Evolutionary conservation across 2,888 invertebrate genomes (phyloP).

Genomic region (Watsonalla cultraria): DNA sequence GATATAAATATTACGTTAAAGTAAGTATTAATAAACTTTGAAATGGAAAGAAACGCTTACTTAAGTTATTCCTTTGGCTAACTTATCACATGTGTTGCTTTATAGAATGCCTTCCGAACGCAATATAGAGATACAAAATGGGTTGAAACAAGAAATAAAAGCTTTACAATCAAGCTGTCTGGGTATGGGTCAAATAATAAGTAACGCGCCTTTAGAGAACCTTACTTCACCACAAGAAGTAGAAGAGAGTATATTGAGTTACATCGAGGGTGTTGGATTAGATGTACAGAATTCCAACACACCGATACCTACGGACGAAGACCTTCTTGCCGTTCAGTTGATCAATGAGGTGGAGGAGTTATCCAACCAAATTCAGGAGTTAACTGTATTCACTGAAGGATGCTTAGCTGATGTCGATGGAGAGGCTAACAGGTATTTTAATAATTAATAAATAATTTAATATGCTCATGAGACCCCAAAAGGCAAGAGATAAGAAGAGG

Average conservation of each 20-base stretch:
- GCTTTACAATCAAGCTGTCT: conserved; percentile 41
- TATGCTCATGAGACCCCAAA: background rate
- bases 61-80: too few species aligned
- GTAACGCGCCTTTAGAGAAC: conserved; percentile 43
- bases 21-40: too few species aligned
- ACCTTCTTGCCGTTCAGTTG: conserved; percentile 54
- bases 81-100: conserved; percentile 4
- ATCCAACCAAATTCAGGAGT: conserved; percentile 46
- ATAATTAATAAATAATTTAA: conserved; percentile 1
- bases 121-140: conserved; percentile 39
- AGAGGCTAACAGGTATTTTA: conserved; percentile 55
- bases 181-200: conserved; percentile 45
- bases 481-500: too few species aligned
- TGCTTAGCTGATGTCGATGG: conserved; percentile 49
- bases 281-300: conserved; percentile 49
- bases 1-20: too few species aligned
- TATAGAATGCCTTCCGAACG: conserved; percentile 43
- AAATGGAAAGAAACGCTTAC: too few species aligned
- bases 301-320: conserved; percentile 43
- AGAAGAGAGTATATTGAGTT: conserved; percentile 37
- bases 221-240: conserved; percentile 30
- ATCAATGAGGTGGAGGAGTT: conserved; percentile 52
- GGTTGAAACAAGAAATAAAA: conserved; percentile 48
- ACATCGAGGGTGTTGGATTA: conserved; percentile 46
- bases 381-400: conserved; percentile 51